Base-by-base conservation (phyloP, 2,888 invertebrate genomes). In the Scaeva pyrastri region DNA sequence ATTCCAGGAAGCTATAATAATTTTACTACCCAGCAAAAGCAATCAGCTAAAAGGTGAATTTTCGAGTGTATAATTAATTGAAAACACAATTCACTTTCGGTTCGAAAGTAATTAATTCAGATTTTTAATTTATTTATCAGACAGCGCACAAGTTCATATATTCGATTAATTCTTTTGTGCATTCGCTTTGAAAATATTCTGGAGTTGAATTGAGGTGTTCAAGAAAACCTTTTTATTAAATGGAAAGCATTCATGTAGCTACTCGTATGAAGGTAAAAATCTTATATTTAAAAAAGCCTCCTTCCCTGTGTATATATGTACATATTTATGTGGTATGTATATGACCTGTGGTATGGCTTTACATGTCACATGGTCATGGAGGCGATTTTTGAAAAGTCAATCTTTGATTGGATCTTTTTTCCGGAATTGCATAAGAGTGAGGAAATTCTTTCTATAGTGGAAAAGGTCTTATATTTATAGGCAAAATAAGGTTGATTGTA, bases 31-130 rank as follows among this genome's bases (percentile, higher is more conserved):
- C 41, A 50, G 45, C n/a, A 58, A 39, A 50, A 48, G 48, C 45
- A 71, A 71, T 72, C 77, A 71, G 43, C 45, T 55, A 39, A 50
- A 16, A 16, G 21, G 50, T 31, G 48, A 16, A 26, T 23, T 60
- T 58, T 60, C 11, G 10, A 16, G 26, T 48, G 39, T 26, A 48
- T 60, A 52, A 70, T 77, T 60, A 70, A 74, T 58, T 23, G 74
- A 66, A 23, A 10, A 16, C 2, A n/a, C 64, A 56, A 31, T 50
- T 31, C 39, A 14, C 50, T 79, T 48, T 79, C n/a, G 19, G 58
- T 41, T 62, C 26, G 41, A 19, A 31, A 41, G 52, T 77, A 52
- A 70, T 70, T 77, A 60, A 77, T 70, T 77, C 66, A 50, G 50
- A 70, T 31, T 62, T 60, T 77, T 58, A 68, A 68, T 60, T 60